A percentile compares a stretch with the other conserved stretches of the same genome.
Evolutionary conservation across 2,113 vertebrate species (phyloP).

Genomic region (Lampris megalopsis): DNA sequence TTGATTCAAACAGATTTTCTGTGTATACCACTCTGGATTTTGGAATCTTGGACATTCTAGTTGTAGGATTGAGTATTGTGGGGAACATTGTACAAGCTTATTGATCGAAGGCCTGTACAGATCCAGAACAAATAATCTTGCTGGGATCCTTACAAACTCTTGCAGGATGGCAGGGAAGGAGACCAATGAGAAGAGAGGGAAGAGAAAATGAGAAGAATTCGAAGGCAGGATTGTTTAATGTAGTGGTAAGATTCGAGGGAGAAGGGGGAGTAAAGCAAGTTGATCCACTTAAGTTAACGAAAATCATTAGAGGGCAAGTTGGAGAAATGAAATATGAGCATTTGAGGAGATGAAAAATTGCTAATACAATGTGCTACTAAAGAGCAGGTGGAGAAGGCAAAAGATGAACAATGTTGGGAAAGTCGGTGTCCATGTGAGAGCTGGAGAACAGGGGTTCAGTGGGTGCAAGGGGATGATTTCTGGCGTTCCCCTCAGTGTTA

Average conservation of each 20-base stretch:
- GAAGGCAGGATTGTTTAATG: not conserved
- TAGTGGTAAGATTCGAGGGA: conserved; percentile 3
- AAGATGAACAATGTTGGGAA: not conserved
- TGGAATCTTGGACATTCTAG: not conserved
- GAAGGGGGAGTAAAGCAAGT: conserved; percentile 1
- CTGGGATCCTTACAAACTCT: not conserved
- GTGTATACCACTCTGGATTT: no score
- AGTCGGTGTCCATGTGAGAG: not conserved
- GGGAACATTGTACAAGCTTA: not conserved
- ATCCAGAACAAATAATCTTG: not conserved
- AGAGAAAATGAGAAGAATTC: not conserved
- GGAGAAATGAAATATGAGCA: conserved; percentile 12
- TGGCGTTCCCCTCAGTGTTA: not conserved
- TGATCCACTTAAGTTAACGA: not conserved
- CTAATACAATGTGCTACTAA: conserved; percentile 6
- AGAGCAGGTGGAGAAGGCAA: not conserved
- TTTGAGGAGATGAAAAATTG: conserved; percentile 18
- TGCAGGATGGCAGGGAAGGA: not conserved
- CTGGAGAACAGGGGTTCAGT: not conserved
- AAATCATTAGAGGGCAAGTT: conserved; percentile 9
- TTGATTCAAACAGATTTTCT: no score
- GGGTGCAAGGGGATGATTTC: not conserved
- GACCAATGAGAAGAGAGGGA: not conserved
- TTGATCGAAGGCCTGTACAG: not conserved
- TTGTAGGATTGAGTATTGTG: not conserved